These are phyloP conservation scores for Rhinoraja longicauda DNA, from an alignment of 2,797 vertebrate genomes.

Conservation along the genomic window DNA sequence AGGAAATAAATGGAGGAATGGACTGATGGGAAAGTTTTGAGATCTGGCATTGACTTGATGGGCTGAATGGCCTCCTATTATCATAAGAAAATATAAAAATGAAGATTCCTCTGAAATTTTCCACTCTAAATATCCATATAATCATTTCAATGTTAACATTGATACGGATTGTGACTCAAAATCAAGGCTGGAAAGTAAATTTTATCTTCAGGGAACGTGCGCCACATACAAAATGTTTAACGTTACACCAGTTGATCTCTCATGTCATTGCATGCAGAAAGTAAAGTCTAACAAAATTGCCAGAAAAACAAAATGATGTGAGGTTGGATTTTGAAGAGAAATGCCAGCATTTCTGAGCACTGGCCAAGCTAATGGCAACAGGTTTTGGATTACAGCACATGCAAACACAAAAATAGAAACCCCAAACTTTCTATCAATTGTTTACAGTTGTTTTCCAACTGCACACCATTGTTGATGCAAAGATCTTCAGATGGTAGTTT, in stretches of 20 bases:
- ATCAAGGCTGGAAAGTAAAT: background rate
- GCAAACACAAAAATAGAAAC: too few relatives aligned
- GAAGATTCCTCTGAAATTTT: background rate
- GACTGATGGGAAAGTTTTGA: too few relatives aligned
- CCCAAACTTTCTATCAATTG: too few relatives aligned
- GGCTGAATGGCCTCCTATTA: too few relatives aligned
- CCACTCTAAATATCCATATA: background rate
- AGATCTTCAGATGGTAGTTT: too few relatives aligned
- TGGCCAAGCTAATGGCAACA: too few relatives aligned
- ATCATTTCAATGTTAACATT: background rate
- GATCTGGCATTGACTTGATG: too few relatives aligned
- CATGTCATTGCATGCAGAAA: background rate
- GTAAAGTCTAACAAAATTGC: background rate
- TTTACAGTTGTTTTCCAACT: too few relatives aligned
- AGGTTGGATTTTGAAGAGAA: background rate
- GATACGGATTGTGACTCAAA: background rate
- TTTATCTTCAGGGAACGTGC: background rate
- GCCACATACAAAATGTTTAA: background rate
- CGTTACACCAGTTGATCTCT: background rate
- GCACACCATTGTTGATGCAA: too few relatives aligned
- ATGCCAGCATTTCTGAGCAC: background rate
- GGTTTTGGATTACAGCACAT: too few relatives aligned
- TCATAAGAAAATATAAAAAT: too few relatives aligned
- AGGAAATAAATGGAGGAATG: too few relatives aligned
- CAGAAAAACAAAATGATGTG: background rate